A percentile compares a stretch with the other conserved stretches of the same genome.
phyloP scores from a whole-genome alignment of 2,113 vertebrate species.

The Hippocampus barbouri region DNA sequence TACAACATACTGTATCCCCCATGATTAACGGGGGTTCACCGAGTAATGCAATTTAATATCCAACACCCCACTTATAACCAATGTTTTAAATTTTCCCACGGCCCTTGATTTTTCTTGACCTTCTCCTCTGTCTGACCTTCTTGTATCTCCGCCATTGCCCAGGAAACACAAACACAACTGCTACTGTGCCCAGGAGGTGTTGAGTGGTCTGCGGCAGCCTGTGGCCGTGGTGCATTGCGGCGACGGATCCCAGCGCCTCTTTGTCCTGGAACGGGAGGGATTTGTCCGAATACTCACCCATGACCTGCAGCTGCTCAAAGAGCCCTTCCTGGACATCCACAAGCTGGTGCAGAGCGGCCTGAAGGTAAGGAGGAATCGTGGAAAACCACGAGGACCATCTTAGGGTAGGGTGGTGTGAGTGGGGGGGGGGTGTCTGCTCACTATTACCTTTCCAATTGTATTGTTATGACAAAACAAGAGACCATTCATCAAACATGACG shows the following conservation, averaged over 20 bases:
- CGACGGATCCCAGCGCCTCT: conserved; percentile 93
- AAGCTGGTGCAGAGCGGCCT: conserved; percentile 97
- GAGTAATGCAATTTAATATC: neutral
- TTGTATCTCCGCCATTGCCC: conserved; percentile 63
- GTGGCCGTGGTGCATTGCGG: conserved; percentile 85
- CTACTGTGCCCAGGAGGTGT: conserved; percentile 92
- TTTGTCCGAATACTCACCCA: conserved; percentile 88
- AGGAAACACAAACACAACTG: conserved; percentile 99
- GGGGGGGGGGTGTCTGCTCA: conserved; percentile 27
- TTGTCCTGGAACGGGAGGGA: conserved; percentile 96
- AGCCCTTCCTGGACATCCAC: conserved; percentile 97
- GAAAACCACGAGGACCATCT: conserved; percentile 15
- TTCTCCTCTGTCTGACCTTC: conserved; percentile 42
- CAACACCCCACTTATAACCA: neutral
- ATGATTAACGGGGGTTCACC: too few species aligned
- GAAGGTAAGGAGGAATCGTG: conserved; percentile 80
- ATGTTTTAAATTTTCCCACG: neutral
- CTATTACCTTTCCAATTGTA: conserved; percentile 49
- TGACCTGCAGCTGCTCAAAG: conserved; percentile 86
- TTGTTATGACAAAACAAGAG: conserved; percentile 51
- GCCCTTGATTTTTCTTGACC: neutral
- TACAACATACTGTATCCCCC: too few species aligned
- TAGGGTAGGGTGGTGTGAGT: neutral
- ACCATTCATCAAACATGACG: conserved; percentile 51
- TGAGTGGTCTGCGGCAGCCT: conserved; percentile 88